Evolutionary conservation across 2,888 invertebrate genomes (phyloP).

Genomic region (Cremastobaeus sp.): DNA sequence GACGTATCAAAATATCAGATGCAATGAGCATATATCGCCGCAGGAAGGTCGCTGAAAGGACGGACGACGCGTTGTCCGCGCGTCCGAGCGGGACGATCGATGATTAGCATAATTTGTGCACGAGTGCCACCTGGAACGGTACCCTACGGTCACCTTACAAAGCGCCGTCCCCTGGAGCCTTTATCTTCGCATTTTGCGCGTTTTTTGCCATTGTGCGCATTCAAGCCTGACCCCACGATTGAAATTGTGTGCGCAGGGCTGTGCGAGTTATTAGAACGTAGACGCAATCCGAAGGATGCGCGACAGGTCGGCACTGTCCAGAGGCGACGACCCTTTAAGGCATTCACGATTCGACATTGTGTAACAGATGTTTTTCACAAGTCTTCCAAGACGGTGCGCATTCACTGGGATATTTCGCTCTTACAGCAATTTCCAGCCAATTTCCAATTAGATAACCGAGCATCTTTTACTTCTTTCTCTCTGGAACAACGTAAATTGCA

Average conservation of each 20-base stretch:
- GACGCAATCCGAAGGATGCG: slow-evolving; percentile 45
- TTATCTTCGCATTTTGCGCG: slow-evolving; percentile 54
- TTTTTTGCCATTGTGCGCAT: slow-evolving; percentile 42
- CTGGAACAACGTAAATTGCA: too few relatives aligned
- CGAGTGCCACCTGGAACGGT: slow-evolving; percentile 72
- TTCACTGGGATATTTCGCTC: slow-evolving; percentile 1
- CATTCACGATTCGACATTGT: slow-evolving; percentile 54
- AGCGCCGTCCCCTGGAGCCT: slow-evolving; percentile 45
- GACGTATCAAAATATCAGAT: slow-evolving; percentile 69
- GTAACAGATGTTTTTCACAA: slow-evolving; percentile 39
- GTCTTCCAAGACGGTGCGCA: slow-evolving; percentile 28
- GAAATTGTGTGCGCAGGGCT: slow-evolving; percentile 41
- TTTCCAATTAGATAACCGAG: background rate
- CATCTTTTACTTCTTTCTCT: too few relatives aligned
- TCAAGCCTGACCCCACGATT: slow-evolving; percentile 49
- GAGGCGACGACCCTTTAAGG: slow-evolving; percentile 69
- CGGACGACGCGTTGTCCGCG: background rate
- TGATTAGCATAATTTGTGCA: slow-evolving; percentile 75
- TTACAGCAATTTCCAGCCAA: background rate
- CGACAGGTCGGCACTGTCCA: slow-evolving; percentile 62
- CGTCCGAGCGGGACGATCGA: slow-evolving; percentile 50
- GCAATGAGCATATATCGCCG: slow-evolving; percentile 23
- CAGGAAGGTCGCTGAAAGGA: slow-evolving; percentile 32
- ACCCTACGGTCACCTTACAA: slow-evolving; percentile 67
- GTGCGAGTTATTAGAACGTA: slow-evolving; percentile 46